Percentiles rank a stretch among this genome's conserved stretches.
Conservation (phyloP, 2,888 invertebrate species). For the Myopa testacea region DNA sequence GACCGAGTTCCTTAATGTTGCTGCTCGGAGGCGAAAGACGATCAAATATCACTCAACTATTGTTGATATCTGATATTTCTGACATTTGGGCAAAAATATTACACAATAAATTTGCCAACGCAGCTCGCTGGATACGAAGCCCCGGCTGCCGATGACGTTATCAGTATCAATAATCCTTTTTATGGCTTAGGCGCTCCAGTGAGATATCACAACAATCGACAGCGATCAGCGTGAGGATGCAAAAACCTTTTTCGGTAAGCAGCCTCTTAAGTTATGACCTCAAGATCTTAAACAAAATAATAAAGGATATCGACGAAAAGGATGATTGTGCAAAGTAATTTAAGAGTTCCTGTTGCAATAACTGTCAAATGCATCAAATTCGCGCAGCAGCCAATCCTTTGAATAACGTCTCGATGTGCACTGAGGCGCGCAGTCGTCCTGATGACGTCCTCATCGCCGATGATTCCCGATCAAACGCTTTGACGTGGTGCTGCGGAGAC, state of each 20-base stretch:
- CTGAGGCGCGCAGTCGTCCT: constrained; percentile 10
- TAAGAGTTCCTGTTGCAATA: constrained; percentile 10
- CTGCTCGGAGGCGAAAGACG: neutral
- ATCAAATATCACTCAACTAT: neutral
- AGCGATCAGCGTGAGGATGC: neutral
- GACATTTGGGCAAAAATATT: constrained; percentile 36
- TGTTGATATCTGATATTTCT: constrained; percentile 15
- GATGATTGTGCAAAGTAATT: constrained; percentile 12
- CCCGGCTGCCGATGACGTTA: neutral
- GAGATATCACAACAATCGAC: constrained; percentile 12
- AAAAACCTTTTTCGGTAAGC: neutral
- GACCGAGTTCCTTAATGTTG: too few species aligned
- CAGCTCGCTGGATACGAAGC: neutral
- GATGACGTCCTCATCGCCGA: neutral
- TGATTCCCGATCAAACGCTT: neutral
- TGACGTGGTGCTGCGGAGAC: neutral
- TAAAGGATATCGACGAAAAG: neutral
- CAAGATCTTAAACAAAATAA: constrained; percentile 9
- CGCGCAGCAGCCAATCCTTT: neutral
- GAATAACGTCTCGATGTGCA: constrained; percentile 16
- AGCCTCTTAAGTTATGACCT: constrained; percentile 33
- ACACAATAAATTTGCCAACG: constrained; percentile 28
- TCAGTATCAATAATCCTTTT: constrained; percentile 28
- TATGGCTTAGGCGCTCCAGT: neutral
- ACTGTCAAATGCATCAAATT: constrained; percentile 33